Conservation (phyloP, 1,140 invertebrate genomes). For the Brachionus koreanus region DNA sequence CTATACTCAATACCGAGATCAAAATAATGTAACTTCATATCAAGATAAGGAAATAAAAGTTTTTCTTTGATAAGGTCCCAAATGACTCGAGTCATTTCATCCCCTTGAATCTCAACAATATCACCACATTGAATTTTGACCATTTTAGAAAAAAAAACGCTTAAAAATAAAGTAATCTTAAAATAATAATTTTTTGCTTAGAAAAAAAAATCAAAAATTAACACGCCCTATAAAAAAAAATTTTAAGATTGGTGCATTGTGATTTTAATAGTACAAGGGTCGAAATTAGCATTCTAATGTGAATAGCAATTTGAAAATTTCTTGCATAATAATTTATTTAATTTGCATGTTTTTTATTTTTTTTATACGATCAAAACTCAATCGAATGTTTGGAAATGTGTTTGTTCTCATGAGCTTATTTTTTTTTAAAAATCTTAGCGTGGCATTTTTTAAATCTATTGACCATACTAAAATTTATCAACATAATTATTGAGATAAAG, state of each 20-base stretch:
- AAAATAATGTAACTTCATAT: conserved; percentile 88
- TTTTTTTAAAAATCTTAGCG: neutral
- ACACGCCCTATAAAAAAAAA: neutral
- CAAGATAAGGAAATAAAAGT: conserved; percentile 89
- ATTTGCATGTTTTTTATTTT: conserved; percentile 52
- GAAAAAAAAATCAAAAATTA: neutral
- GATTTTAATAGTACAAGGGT: neutral
- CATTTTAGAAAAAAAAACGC: conserved; percentile 8
- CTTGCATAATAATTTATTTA: conserved; percentile 58
- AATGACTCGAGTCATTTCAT: conserved; percentile 98
- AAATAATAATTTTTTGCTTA: neutral
- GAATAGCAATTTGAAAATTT: neutral
- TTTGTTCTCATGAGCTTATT: neutral
- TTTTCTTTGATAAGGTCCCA: conserved; percentile 98
- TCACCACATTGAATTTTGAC: conserved; percentile 45
- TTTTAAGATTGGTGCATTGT: neutral
- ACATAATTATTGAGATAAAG: neutral
- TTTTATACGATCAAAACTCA: neutral
- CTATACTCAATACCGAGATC: conserved; percentile 92
- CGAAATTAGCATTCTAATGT: neutral
- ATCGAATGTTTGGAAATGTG: neutral
- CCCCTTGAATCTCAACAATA: conserved; percentile 84
- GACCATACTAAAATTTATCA: neutral
- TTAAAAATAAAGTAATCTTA: neutral
- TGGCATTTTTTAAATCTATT: neutral